Evolutionary conservation across 2,888 invertebrate genomes (phyloP), one percentile per base, ranked within the genome.

Genomic region (Platycnemis pennipes): DNA sequence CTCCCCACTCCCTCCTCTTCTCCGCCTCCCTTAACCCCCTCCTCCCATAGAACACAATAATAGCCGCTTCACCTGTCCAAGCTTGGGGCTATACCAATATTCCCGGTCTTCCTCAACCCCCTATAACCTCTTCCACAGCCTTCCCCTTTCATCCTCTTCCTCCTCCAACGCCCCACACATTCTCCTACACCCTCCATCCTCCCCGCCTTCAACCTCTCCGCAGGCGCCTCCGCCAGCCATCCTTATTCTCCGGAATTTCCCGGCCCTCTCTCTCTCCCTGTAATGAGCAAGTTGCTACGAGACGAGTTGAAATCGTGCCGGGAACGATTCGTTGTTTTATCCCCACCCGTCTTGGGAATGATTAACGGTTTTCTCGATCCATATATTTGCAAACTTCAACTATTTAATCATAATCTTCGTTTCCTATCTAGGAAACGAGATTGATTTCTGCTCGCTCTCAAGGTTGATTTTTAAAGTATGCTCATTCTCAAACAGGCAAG

Each of bases 51-150:
- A 63, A 63, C 91, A 91, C 91, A 91, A 91, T 91, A 91, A 91
- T 91, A 91, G 91, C 91, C 91, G 91, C 91, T 91, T 91, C 91
- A 91, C 91, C 91, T 91, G 91, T 91, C 91, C 91, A 91, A 91
- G 91, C 91, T 89, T 49, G 53, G 88, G 49, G 53, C 53, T 91
- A 44, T 63, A 44, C 91, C 91, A 56, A 89, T 91, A 44, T 91
- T 42, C 91, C 91, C 91, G 63, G 91, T 91, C 91, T 63, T 91
- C 69, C 91, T 91, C 91, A 63, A 91, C 44, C 91, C 44, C 91
- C 26, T 45, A 45, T 45, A 22, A n/a, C 45, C 46, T 45, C 45
- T 22, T 44, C 45, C 87, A 42, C 26, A 19, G n/a, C 45, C 88
- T 88, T 46, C 49, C 46, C 49, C 46, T 88, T 31, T n/a, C 31